phyloP scores from a whole-genome alignment of 2,797 vertebrate species.

The Paedocypris micromegethes region DNA sequence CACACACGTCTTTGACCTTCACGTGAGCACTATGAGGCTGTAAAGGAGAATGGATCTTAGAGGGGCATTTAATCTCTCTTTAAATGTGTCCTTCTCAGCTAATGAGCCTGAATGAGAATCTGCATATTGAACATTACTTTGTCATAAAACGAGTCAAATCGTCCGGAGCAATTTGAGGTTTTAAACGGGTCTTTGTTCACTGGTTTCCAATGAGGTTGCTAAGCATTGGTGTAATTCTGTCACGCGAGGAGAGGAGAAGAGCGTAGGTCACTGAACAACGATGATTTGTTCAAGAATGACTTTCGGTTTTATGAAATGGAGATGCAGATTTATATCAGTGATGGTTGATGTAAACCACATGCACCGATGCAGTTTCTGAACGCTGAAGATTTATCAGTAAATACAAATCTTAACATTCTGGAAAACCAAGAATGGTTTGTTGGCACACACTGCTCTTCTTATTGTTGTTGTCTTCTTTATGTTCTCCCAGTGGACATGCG shows the following conservation, averaged over 20 bases:
- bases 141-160: constrained; percentile 2
- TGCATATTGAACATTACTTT: constrained; percentile 18
- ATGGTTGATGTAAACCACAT: constrained; percentile 8
- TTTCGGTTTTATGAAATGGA: not conserved
- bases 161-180: constrained; percentile 4
- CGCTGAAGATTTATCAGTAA: constrained; percentile 10
- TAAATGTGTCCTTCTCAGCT: not conserved
- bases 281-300: constrained; percentile 10
- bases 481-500: no score
- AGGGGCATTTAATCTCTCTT: constrained; percentile 28
- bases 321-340: no score
- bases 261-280: constrained; percentile 8
- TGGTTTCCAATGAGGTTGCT: not conserved
- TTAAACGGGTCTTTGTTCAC: not conserved
- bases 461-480: no score
- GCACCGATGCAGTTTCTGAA: constrained; percentile 7
- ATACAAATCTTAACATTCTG: constrained; percentile 4
- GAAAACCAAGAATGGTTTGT: no score
- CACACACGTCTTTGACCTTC: constrained; percentile 13
- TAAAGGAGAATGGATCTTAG: constrained; percentile 14
- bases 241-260: constrained; percentile 6
- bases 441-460: no score
- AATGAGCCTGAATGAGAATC: constrained; percentile 27
- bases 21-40: constrained; percentile 3
- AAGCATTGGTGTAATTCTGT: constrained; percentile 9